phyloP scores from a whole-genome alignment of 2,797 vertebrate species.

The Serranus cabrilla region DNA sequence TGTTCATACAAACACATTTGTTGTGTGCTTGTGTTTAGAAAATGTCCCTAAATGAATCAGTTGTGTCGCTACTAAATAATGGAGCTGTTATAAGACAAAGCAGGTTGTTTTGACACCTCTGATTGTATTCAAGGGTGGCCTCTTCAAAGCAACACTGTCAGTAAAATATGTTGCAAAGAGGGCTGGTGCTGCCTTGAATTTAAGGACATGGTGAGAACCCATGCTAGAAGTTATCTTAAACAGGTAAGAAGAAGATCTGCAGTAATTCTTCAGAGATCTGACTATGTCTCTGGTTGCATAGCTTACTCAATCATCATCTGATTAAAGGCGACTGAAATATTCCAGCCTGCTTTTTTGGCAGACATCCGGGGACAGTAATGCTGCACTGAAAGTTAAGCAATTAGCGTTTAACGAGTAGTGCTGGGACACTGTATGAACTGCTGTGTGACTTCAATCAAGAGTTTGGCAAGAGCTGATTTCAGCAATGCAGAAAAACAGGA shows the following conservation, averaged over 20 bases:
- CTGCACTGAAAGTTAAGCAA: slow-evolving; percentile 44
- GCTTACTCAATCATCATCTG: not conserved
- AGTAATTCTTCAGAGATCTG: not conserved
- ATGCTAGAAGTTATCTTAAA: not conserved
- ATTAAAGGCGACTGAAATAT: slow-evolving; percentile 36
- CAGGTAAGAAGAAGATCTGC: not conserved
- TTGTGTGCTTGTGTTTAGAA: not conserved
- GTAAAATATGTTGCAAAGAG: slow-evolving; percentile 30
- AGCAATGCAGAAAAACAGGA: slow-evolving; percentile 49
- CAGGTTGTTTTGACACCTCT: slow-evolving; percentile 45
- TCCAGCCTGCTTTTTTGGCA: not conserved
- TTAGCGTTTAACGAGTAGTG: slow-evolving; percentile 61
- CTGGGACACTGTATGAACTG: slow-evolving; percentile 59
- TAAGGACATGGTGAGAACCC: not conserved
- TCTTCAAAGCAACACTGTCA: slow-evolving; percentile 45
- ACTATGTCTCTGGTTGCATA: not conserved
- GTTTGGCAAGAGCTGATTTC: slow-evolving; percentile 50
- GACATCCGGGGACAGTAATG: not conserved
- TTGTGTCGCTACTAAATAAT: not conserved
- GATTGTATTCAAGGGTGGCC: not conserved
- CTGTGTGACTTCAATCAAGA: slow-evolving; percentile 79
- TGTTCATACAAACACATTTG: not conserved
- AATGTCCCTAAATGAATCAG: not conserved
- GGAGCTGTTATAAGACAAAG: not conserved
- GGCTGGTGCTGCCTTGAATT: not conserved